phyloP scores from a whole-genome alignment of 2,888 invertebrate species.

The Cheilosia pagana region DNA sequence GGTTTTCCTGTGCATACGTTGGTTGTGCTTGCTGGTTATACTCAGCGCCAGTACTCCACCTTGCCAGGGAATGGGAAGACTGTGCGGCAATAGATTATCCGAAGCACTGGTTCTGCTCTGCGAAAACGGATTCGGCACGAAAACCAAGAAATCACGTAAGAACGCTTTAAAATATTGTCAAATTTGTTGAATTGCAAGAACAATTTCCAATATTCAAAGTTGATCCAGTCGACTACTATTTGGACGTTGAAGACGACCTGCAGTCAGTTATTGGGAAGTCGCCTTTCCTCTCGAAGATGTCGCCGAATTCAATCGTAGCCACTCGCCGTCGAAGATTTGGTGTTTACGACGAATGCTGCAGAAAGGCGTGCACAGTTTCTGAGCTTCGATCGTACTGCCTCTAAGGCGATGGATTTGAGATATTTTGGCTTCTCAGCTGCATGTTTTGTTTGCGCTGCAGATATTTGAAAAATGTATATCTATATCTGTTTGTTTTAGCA shows the following conservation, averaged over 20 bases:
- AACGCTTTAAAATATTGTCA: background rate
- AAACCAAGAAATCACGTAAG: slow-evolving; percentile 24
- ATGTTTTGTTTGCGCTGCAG: too few relatives aligned
- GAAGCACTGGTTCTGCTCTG: slow-evolving; percentile 29
- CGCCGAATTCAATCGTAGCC: slow-evolving; percentile 38
- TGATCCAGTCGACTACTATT: slow-evolving; percentile 24
- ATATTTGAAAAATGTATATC: too few relatives aligned
- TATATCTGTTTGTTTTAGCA: too few relatives aligned
- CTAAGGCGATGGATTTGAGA: too few relatives aligned
- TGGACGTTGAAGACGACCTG: slow-evolving; percentile 12
- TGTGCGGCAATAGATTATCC: slow-evolving; percentile 2
- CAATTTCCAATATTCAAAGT: background rate
- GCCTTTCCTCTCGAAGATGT: slow-evolving; percentile 30
- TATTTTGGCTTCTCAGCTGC: too few relatives aligned
- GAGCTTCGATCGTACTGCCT: slow-evolving; percentile 53
- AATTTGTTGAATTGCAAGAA: background rate
- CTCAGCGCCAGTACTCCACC: background rate
- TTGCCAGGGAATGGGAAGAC: background rate
- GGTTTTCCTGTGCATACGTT: background rate
- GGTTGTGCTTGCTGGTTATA: slow-evolving; percentile 8
- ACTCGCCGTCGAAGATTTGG: slow-evolving; percentile 58
- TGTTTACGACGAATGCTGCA: slow-evolving; percentile 64
- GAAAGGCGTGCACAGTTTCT: slow-evolving; percentile 42
- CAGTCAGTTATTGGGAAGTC: background rate
- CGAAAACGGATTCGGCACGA: background rate